phyloP scores from a whole-genome alignment of 2,888 invertebrate species.

The Ornithoptera priamus region DNA sequence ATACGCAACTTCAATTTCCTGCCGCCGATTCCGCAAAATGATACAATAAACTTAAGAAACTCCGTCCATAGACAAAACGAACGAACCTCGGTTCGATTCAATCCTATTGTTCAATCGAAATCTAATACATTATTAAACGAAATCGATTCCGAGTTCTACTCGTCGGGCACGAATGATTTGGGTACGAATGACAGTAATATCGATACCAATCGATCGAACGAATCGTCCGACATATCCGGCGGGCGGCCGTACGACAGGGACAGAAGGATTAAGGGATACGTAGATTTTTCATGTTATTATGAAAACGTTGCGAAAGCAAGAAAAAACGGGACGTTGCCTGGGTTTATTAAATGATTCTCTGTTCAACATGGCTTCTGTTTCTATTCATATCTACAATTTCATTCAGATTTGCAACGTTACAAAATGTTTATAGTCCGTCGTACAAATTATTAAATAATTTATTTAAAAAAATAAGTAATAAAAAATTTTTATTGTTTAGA shows the following conservation, averaged over 20 bases:
- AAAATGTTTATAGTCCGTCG: too few species aligned
- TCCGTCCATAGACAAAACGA: conserved; percentile 34
- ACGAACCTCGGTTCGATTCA: conserved; percentile 77
- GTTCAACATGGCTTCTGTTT: background rate
- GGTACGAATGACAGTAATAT: conserved; percentile 56
- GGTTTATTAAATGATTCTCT: conserved; percentile 73
- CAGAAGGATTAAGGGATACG: conserved; percentile 88
- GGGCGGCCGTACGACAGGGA: conserved; percentile 79
- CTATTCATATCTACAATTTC: too few species aligned
- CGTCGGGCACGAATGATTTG: conserved; percentile 55
- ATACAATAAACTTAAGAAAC: conserved; percentile 28
- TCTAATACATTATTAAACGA: conserved; percentile 67
- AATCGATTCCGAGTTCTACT: conserved; percentile 65
- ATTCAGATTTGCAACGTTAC: too few species aligned
- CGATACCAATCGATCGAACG: conserved; percentile 65
- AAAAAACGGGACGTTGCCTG: conserved; percentile 83
- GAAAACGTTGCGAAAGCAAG: conserved; percentile 84
- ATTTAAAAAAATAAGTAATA: too few species aligned
- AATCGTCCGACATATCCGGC: conserved; percentile 67
- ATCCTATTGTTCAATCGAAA: conserved; percentile 81
- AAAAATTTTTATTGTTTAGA: too few species aligned
- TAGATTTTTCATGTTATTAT: conserved; percentile 91
- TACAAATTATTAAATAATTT: too few species aligned
- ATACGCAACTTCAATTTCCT: conserved; percentile 93
- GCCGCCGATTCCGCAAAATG: conserved; percentile 79